Percentiles rank a stretch among this genome's conserved stretches.
phyloP scores from a whole-genome alignment of 2,888 invertebrate species.

The Sipha maydis region DNA sequence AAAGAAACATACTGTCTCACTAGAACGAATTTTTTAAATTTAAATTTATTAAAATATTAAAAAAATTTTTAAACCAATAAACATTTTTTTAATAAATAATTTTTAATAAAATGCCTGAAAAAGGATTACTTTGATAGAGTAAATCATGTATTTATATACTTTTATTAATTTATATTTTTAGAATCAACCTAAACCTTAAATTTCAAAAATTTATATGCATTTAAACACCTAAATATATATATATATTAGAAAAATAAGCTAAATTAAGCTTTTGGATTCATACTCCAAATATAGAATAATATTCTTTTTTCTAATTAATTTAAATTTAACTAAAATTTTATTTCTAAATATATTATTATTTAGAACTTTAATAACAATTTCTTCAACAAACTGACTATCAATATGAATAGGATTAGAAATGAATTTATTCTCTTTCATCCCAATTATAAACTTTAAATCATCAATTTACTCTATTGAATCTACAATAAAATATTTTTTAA shows the following conservation, averaged over 20 bases:
- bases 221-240: background rate
- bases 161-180: background rate
- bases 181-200: too few relatives aligned
- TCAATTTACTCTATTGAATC: background rate
- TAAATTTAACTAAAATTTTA: too few relatives aligned
- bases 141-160: background rate
- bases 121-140: conserved; percentile 4
- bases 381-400: too few relatives aligned
- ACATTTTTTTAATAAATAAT: too few relatives aligned
- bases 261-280: too few relatives aligned
- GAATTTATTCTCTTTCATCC: background rate
- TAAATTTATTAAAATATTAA: too few relatives aligned
- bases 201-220: background rate
- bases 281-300: background rate
- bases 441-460: background rate
- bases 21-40: too few relatives aligned
- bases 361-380: background rate
- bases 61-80: too few relatives aligned
- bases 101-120: too few relatives aligned
- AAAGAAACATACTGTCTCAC: too few relatives aligned
- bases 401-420: conserved; percentile 1
- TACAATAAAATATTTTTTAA: too few relatives aligned
- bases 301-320: too few relatives aligned
- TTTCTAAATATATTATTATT: background rate
- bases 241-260: background rate